phyloP scores from a whole-genome alignment of 2,888 invertebrate genomes.

The Phorcus lineatus region DNA sequence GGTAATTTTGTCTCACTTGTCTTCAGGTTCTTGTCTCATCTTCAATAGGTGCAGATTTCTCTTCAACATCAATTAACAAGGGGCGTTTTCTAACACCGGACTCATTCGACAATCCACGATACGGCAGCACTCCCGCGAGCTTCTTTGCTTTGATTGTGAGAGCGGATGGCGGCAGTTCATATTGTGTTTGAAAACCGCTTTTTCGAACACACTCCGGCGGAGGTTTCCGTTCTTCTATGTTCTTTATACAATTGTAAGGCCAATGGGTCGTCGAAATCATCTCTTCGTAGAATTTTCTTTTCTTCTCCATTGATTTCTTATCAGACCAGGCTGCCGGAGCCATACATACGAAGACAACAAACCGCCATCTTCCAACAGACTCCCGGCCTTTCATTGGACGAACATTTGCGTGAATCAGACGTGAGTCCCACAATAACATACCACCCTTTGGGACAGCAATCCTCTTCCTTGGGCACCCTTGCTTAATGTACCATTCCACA shows the following conservation, averaged over 20 bases:
- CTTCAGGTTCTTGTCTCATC: too few relatives aligned
- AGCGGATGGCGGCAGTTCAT: neutral
- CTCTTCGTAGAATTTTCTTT: conserved; percentile 54
- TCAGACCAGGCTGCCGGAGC: conserved; percentile 65
- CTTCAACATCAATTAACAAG: too few relatives aligned
- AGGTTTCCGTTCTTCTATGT: conserved; percentile 31
- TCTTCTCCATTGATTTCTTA: conserved; percentile 47
- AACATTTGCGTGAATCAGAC: conserved; percentile 66
- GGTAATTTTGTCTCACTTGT: too few relatives aligned
- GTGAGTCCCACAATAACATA: conserved; percentile 69
- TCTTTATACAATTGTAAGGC: conserved; percentile 56
- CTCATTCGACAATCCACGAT: neutral
- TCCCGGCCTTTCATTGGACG: conserved; percentile 51
- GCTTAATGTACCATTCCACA: conserved; percentile 47
- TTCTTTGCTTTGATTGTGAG: neutral
- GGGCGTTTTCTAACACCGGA: neutral
- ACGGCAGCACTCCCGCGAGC: conserved; percentile 8
- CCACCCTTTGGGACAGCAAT: conserved; percentile 66
- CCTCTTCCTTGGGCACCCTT: conserved; percentile 50
- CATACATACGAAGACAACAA: conserved; percentile 65
- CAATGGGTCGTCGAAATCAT: conserved; percentile 60
- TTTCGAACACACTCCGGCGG: neutral
- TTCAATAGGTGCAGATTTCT: too few relatives aligned
- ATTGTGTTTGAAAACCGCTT: neutral
- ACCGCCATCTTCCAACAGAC: conserved; percentile 63